These are phyloP conservation scores for Lagodon rhomboides DNA, from an alignment of 2,797 vertebrate genomes.

Conservation along the genomic window DNA sequence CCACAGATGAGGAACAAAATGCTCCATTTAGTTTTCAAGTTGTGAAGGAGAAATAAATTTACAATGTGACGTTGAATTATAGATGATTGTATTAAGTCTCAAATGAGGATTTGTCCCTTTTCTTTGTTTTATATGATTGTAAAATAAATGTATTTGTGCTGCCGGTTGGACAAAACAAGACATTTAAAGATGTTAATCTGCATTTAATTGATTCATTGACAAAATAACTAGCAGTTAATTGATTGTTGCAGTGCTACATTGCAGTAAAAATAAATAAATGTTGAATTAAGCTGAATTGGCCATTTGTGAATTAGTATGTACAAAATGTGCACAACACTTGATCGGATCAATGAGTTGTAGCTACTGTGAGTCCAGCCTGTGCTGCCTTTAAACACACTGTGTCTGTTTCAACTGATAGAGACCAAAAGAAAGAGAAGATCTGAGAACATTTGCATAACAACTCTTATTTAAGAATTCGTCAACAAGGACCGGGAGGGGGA, in stretches of 20 bases:
- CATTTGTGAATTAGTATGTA: conserved; percentile 17
- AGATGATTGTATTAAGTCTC: background rate
- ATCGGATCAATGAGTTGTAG: conserved; percentile 43
- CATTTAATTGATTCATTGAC: conserved; percentile 1
- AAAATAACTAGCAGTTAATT: conserved; percentile 1
- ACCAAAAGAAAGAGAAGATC: conserved; percentile 35
- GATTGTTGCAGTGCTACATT: background rate
- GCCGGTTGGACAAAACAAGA: background rate
- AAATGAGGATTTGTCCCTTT: background rate
- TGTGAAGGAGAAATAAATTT: background rate
- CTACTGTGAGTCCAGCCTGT: conserved; percentile 13
- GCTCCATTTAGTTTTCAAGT: background rate
- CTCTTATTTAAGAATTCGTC: conserved; percentile 75
- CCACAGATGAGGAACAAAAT: background rate
- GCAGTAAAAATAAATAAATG: background rate
- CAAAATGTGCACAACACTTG: background rate
- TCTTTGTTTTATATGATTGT: background rate
- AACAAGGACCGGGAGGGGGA: conserved; percentile 54
- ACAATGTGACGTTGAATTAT: background rate
- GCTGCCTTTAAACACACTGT: conserved; percentile 16
- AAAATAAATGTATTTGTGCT: background rate
- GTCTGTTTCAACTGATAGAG: conserved; percentile 38
- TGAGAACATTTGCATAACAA: conserved; percentile 65
- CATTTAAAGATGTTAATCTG: background rate
- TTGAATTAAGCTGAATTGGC: conserved; percentile 3